Base-by-base conservation (phyloP, 2,113 vertebrate genomes). In the Nerophis ophidion region DNA sequence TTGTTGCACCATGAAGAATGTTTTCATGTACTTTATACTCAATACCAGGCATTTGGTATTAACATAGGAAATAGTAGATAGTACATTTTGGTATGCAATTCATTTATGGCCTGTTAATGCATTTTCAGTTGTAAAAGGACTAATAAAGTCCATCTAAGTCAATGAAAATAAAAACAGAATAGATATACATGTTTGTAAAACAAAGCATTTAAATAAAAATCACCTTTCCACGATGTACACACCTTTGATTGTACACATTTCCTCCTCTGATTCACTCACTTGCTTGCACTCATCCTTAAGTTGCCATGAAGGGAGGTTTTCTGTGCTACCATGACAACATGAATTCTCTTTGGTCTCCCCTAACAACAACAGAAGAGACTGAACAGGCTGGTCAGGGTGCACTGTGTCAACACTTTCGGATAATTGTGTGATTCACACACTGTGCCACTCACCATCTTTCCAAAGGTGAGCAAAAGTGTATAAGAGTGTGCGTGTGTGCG, bases 291-390 rank as follows among this genome's bases (percentile, higher is more conserved):
- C 71, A 36, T 11, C 50, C 63, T 60, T 11, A 62, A 60, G 83
- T 85, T 80, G 81, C 80, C 76, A 82, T 77, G 75, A 73, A 61
- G 48, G 66, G 64, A 80, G 61, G 65, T 80, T 80, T 76, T 79
- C 68, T 73, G 66, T 79, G 86, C 80, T 85, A 68, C 81, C 80
- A 83, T 85, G 86, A 83, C 84, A 84, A 86, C 77, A 0, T 50
- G 55, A 68, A 50, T 59, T 76, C 71, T 68, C 69, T 80, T 60
- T 65, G 70, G 75, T 80, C 64, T 71, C 70, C 76, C 67, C 16
- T 76, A 68, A 75, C 65, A 49, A 82, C 74, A 48, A 57, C 65
- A 55, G 60, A 9, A 48, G 60, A 49, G 58, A 76, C 53, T 50
- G 64, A 76, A 42, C 65, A 66, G 63, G 63, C 42, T 70, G 63